Base-by-base conservation (phyloP, 2,888 invertebrate genomes). In the Caenorhabditis imperialis region DNA sequence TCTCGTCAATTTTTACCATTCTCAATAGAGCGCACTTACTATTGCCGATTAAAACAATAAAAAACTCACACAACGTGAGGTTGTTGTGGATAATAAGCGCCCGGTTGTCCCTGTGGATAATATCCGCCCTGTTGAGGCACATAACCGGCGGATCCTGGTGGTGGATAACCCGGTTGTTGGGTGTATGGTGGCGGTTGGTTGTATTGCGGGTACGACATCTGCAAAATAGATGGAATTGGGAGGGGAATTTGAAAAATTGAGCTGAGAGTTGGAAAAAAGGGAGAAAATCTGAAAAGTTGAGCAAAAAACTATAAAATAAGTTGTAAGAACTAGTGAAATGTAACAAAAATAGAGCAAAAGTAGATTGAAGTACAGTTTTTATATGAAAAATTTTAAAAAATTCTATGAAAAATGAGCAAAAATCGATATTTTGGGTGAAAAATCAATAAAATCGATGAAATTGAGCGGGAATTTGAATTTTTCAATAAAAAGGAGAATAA, bases 141-240 rank as follows among this genome's bases (percentile, higher is more conserved):
- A 22, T 60, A 73, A 33, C 73, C 72, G 27, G 74, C 74, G 25
- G 74, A 74, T 35, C 74, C 74, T 18, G 74, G 71, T 62, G 70
- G 75, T 50, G 75, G 75, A 47, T 76, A 76, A 20, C 71, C 71
- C 30, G 65, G 71, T 45, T 76, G 75, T 62, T 72, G 65, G 18
- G 71, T 63, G 42, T 76, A 76, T 30, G 71, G 71, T 27, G 75
- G 75, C 38, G 71, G 75, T 23, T 76, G 71, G 30, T 67, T 62
- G 44, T 76, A 76, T 42, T 67, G 74, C 44, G 67, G 74, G 33
- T 74, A 67, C 14, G 74, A 74, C 74, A 74, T 74, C 25, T 40
- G 12, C 10, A 20, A 45, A 45, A 25, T 6, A 12, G 30, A 48
- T 25, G 44, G 25, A 20, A 44, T 23, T 44, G 44, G 6, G 23